phyloP scores from a whole-genome alignment of 2,113 vertebrate genomes.

The Leptobrachium leishanense region DNA sequence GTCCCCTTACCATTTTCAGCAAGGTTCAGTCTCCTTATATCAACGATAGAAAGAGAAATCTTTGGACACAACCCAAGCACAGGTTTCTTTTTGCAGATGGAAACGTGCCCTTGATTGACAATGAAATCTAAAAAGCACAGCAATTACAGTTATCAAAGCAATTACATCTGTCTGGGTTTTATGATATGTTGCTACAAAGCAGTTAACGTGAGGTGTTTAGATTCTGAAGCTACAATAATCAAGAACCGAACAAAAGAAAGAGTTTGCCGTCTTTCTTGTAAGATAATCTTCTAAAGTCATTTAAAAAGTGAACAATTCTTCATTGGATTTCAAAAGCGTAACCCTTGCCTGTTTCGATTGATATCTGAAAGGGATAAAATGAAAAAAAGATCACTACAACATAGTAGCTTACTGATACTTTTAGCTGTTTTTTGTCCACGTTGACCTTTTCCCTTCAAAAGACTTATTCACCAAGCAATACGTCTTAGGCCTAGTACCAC shows the following conservation, averaged over 20 bases:
- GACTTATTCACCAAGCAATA: too few species aligned
- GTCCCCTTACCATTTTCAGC: too few species aligned
- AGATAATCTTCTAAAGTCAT: conserved; percentile 14
- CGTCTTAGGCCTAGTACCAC: too few species aligned
- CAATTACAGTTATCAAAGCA: conserved; percentile 43
- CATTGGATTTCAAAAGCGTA: conserved; percentile 22
- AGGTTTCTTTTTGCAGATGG: conserved; percentile 20
- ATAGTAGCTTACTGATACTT: too few species aligned
- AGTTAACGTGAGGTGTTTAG: conserved; percentile 24
- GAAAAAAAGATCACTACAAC: not conserved
- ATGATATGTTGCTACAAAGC: conserved; percentile 17
- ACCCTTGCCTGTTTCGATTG: conserved; percentile 1
- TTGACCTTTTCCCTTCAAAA: too few species aligned
- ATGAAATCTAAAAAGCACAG: conserved; percentile 30
- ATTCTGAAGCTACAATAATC: conserved; percentile 22
- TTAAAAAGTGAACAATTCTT: conserved; percentile 16
- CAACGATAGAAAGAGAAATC: too few species aligned
- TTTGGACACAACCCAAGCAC: conserved; percentile 5
- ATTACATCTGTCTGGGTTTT: conserved; percentile 39
- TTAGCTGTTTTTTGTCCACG: too few species aligned
- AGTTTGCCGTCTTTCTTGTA: not conserved
- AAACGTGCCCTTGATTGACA: conserved; percentile 32
- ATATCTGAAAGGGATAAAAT: not conserved
- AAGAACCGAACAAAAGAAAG: conserved; percentile 3
- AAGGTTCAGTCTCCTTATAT: too few species aligned